Evolutionary conservation across 2,888 invertebrate genomes (phyloP), one percentile per base, ranked within the genome.

Genomic region (Mythimna lalbum): DNA sequence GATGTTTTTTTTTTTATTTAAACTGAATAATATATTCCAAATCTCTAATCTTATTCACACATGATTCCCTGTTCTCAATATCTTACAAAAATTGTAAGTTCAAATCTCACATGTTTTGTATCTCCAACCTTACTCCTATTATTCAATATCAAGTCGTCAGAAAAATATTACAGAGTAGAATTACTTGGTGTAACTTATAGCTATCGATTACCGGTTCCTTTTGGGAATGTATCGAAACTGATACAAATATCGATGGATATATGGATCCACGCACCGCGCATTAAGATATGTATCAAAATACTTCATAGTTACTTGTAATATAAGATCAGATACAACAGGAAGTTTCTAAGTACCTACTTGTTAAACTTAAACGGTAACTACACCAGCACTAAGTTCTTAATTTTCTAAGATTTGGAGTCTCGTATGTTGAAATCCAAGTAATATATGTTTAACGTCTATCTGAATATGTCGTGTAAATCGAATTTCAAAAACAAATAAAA

Each of bases 241-340:
- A 73, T 77, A 76, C 64, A 36, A 75, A 64, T 47, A 50, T 53
- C 61, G 52, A 66, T 71, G 43, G 80, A 65, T 78, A 55, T 43
- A 62, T 57, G 59, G 52, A 63, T 69, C 50, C 66, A 69, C 69
- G 74, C 75, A 68, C 69, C 61, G 61, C 68, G 73, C 70, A 73
- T 78, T 77, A 82, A 75, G 83, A 78, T 82, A n/a, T 55, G 33
- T 71, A 82, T 81, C 76, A 63, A 65, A 80, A 72, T 66, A 69
- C 52, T 69, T 78, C 64, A 72, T 78, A 76, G 64, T 68, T 72
- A 68, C 63, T 31, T 4, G 59, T 52, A 63, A 73, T 75, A 78
- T 75, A 69, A 64, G 39, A 69, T 74, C 63, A 47, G 57, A 74
- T 67, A 71, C 55, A 69, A 60, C 66, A 65, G 52, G 55, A 75